Conservation (phyloP, 2,113 vertebrate species). For the Petromus typicus region DNA sequence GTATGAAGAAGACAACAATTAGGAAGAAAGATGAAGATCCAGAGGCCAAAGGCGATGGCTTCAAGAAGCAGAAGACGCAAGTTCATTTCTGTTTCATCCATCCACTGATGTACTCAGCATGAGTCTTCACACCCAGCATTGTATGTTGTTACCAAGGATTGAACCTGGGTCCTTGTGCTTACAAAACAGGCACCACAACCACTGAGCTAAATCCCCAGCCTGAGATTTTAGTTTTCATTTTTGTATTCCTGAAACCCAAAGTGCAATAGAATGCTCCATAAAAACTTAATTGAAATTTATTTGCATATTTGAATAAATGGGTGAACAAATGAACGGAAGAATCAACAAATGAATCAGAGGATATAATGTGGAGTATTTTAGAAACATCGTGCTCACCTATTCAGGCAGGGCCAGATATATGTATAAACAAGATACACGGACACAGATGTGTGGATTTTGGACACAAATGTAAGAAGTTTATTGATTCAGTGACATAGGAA, state of each 20-base stretch:
- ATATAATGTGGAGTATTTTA: constrained; percentile 12
- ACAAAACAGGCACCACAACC: too few relatives aligned
- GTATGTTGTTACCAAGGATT: too few relatives aligned
- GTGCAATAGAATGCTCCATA: not conserved
- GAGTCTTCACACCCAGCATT: too few relatives aligned
- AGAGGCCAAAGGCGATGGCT: not conserved
- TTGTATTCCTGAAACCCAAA: not conserved
- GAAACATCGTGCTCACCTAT: not conserved
- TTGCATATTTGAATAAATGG: not conserved
- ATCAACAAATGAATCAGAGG: not conserved
- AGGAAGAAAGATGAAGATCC: not conserved
- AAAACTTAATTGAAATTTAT: not conserved
- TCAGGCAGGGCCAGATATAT: not conserved
- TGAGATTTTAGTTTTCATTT: not conserved
- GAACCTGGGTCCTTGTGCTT: too few relatives aligned
- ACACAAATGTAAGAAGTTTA: not conserved
- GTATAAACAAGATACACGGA: not conserved
- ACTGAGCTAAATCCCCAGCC: too few relatives aligned
- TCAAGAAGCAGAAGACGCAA: not conserved
- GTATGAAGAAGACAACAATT: not conserved
- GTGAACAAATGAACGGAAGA: not conserved
- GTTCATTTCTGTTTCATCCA: not conserved
- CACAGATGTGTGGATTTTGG: not conserved
- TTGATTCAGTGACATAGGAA: not conserved
- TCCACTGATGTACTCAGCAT: not conserved